Conservation (phyloP, 2,113 vertebrate species). For the Otus sunia region DNA sequence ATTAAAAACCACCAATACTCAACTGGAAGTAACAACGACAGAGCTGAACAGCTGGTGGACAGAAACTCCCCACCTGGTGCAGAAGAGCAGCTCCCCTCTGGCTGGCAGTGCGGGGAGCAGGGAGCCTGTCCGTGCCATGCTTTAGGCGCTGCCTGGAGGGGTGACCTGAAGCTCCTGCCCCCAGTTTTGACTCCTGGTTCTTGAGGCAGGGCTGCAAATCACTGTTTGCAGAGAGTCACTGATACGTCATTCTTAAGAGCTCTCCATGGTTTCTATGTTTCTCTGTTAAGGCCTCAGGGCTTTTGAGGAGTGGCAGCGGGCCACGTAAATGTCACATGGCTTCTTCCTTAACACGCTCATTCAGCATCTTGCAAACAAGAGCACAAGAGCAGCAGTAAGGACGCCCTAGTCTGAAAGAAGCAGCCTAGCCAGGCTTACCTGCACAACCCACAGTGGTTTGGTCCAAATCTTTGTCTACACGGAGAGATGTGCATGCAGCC, state of each 20-base stretch:
- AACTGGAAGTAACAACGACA: neutral
- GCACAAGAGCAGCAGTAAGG: neutral
- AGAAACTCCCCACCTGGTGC: neutral
- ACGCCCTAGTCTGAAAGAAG: neutral
- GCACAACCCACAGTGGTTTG: neutral
- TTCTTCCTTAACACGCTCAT: neutral
- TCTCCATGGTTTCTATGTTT: neutral
- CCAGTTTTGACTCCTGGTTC: neutral
- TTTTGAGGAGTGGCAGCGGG: neutral
- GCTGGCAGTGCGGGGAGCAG: accelerated
- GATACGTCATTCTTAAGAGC: neutral
- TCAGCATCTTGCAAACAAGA: neutral
- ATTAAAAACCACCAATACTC: neutral
- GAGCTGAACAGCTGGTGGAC: neutral
- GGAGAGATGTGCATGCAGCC: accelerated
- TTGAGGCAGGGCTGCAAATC: neutral
- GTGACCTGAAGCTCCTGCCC: neutral
- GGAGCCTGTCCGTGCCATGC: accelerated
- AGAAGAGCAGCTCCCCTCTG: accelerated
- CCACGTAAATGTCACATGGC: neutral
- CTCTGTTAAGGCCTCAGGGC: neutral
- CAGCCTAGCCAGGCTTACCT: neutral
- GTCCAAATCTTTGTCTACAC: neutral
- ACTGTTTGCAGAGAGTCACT: neutral
- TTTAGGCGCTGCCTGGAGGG: accelerated